These are phyloP conservation scores for Oenanthe oenanthe DNA, from an alignment of 2,113 vertebrate species.

Conservation along the genomic window DNA sequence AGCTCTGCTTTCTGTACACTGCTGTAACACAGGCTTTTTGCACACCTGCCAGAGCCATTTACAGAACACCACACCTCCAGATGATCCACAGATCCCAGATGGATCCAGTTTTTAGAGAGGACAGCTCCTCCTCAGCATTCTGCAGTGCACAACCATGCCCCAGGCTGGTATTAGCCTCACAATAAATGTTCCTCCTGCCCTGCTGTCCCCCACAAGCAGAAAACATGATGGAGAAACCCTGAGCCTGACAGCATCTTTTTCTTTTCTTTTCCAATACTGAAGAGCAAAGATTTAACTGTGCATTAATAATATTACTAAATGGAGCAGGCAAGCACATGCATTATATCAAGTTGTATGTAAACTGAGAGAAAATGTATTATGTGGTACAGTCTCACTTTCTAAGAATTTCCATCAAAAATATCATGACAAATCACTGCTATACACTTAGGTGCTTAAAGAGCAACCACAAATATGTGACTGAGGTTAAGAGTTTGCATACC, in stretches of 20 bases:
- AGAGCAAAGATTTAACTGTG: background rate
- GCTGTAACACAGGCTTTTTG: background rate
- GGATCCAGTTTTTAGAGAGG: background rate
- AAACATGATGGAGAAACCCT: background rate
- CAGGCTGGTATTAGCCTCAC: background rate
- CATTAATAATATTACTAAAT: background rate
- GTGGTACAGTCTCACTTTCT: background rate
- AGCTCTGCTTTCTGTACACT: background rate
- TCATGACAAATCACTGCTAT: constrained; percentile 25
- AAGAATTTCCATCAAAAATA: background rate
- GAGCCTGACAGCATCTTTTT: background rate
- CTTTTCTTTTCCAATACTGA: background rate
- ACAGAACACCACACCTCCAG: background rate
- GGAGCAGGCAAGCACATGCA: background rate
- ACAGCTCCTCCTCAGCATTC: background rate
- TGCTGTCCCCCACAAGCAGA: background rate
- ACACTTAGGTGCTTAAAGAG: constrained; percentile 19
- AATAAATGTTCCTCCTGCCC: background rate
- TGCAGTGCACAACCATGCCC: background rate
- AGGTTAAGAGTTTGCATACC: constrained; percentile 32
- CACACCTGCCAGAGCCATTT: background rate
- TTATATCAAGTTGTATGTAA: background rate
- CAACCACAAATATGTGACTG: constrained; percentile 40
- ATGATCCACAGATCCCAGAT: background rate
- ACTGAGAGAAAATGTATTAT: background rate